Base-by-base conservation (phyloP, 2,797 vertebrate genomes). In the Chelmon rostratus region DNA sequence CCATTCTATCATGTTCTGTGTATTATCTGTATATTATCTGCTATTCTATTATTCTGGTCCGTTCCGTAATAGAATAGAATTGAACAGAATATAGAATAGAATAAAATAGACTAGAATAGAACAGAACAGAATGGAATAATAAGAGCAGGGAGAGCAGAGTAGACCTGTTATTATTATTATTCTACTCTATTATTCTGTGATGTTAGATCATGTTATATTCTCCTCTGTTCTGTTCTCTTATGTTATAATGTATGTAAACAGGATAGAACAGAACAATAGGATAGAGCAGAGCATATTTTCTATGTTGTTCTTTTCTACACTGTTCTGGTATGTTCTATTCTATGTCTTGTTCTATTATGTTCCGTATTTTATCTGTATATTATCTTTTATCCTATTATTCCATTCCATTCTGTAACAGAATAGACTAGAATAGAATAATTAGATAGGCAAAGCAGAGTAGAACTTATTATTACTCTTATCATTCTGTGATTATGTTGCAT, bases 101-200 rank as follows among this genome's bases (percentile, higher is more conserved):
- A n/a, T n/a, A n/a, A n/a, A n/a, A n/a, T 11, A 49, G 23, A 33
- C 56, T 47, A 47, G 42, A 67, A 47, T 12, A 28, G 33, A 78
- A 33, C 3, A 59, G 47, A 53, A 15, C 15, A 49, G 21, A 49
- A n/a, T n/a, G n/a, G 19, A 50, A n/a, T 15, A 47, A 8, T 7
- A 47, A 19, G 46, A 47, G 21, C 12, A 42, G 8, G 37, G 37
- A 42, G 4, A 42, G 37, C 37, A 42, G 4, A 42, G 40, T 12
- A 10, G 11, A 38, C 11, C 40, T 40, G 40, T 11, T 40, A n/a
- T n/a, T n/a, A n/a, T n/a, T n/a, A n/a, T n/a, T 38, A 10, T 40
- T 21, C 6, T 15, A 9, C 37, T 37, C 2, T 58, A 9, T 59
- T n/a, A n/a, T n/a, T n/a, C n/a, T n/a, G n/a, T n/a, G n/a, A n/a